These are phyloP conservation scores for Cryptops parisi DNA, from an alignment of 2,888 invertebrate genomes.

Conservation along the genomic window DNA sequence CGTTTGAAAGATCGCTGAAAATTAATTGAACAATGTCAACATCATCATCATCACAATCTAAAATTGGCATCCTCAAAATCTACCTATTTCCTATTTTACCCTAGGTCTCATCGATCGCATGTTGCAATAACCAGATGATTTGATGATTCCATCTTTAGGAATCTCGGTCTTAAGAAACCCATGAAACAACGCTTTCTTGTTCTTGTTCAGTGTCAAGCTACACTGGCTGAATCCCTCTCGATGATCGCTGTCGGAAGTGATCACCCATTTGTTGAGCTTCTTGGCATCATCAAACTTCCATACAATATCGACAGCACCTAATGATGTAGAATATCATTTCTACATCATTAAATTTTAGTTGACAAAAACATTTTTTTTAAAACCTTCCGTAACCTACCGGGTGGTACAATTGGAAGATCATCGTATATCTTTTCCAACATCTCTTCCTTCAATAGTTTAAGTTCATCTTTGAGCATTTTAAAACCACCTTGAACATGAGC, in stretches of 20 bases:
- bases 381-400: constrained; percentile 22
- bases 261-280: constrained; percentile 52
- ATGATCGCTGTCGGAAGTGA: constrained; percentile 65
- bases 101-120: constrained; percentile 50
- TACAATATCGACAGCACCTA: constrained; percentile 54
- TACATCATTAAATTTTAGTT: neutral
- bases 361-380: neutral
- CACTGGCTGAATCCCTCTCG: constrained; percentile 59
- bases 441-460: constrained; percentile 50
- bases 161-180: constrained; percentile 39
- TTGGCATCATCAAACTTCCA: constrained; percentile 52
- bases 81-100: constrained; percentile 34
- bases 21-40: too few relatives aligned
- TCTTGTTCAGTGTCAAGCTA: constrained; percentile 46
- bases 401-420: constrained; percentile 43
- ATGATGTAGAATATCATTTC: neutral
- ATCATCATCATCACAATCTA: neutral
- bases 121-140: constrained; percentile 67
- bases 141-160: constrained; percentile 64
- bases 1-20: constrained; percentile 65
- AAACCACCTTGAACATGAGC: constrained; percentile 39
- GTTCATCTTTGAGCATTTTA: constrained; percentile 49
- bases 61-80: neutral
- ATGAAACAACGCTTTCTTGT: constrained; percentile 36
- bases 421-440: constrained; percentile 45